phyloP scores from a whole-genome alignment of 2,888 invertebrate genomes.

The Cataglyphis altisquamis region DNA sequence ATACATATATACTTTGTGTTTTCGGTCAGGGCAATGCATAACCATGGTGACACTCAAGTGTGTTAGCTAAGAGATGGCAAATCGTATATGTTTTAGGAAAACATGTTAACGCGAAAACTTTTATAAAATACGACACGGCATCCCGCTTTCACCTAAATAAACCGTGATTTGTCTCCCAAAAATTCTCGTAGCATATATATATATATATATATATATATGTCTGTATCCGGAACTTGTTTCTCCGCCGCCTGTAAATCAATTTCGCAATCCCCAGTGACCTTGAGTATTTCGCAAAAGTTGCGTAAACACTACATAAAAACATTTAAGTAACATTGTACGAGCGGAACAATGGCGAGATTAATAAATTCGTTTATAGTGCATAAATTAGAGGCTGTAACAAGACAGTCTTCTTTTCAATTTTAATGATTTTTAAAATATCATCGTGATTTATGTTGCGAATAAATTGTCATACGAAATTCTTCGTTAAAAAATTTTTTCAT shows the following conservation, averaged over 20 bases:
- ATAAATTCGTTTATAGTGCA: background rate
- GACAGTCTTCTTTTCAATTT: background rate
- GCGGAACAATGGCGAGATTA: background rate
- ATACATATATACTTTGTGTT: constrained; percentile 62
- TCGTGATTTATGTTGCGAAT: background rate
- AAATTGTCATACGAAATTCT: background rate
- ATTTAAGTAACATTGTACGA: background rate
- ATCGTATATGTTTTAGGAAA: constrained; percentile 37
- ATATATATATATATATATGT: background rate
- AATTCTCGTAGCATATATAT: constrained; percentile 12
- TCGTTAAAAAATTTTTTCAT: background rate
- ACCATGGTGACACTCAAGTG: constrained; percentile 70
- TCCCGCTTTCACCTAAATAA: constrained; percentile 5
- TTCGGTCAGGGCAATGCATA: constrained; percentile 76
- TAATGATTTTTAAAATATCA: background rate
- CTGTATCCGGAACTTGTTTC: constrained; percentile 6
- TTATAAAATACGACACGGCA: background rate
- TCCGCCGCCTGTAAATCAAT: background rate
- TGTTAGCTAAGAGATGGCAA: constrained; percentile 55
- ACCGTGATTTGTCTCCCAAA: background rate
- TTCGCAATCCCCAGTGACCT: constrained; percentile 7
- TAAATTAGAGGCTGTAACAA: background rate
- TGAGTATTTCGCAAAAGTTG: constrained; percentile 1
- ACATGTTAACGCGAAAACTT: constrained; percentile 14
- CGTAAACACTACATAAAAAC: background rate